A percentile compares a stretch with the other conserved stretches of the same genome.
These are phyloP conservation scores for Misgurnus anguillicaudatus DNA, from an alignment of 2,113 vertebrate species.

Conservation along the genomic window DNA sequence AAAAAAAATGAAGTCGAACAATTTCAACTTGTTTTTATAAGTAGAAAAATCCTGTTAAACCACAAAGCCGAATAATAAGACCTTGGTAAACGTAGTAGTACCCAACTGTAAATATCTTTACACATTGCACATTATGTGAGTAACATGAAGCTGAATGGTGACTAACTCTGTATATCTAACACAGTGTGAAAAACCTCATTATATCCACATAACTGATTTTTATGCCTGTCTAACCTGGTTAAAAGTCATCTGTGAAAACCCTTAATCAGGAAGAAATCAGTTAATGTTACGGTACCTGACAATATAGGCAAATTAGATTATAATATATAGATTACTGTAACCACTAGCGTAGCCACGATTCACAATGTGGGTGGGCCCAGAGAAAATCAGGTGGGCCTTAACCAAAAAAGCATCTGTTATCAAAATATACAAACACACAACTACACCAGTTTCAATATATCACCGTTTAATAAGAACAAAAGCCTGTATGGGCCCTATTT, in stretches of 20 bases:
- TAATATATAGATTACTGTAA: too few species aligned
- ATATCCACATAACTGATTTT: slow-evolving; percentile 20
- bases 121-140: slow-evolving; percentile 1
- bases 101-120: slow-evolving; percentile 30
- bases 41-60: neutral
- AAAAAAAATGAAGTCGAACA: too few species aligned
- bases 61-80: slow-evolving; percentile 4
- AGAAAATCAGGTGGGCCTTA: too few species aligned
- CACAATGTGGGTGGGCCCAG: too few species aligned
- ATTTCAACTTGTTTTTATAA: too few species aligned
- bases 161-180: neutral
- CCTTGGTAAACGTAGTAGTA: slow-evolving; percentile 13
- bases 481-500: too few species aligned
- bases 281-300: neutral
- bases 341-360: too few species aligned
- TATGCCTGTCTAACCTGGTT: slow-evolving; percentile 19
- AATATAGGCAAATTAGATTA: slow-evolving; percentile 17
- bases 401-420: too few species aligned
- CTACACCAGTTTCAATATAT: too few species aligned
- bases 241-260: neutral
- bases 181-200: slow-evolving; percentile 38
- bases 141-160: neutral
- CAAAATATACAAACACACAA: too few species aligned
- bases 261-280: slow-evolving; percentile 31
- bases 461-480: too few species aligned